phyloP scores from a whole-genome alignment of 2,113 vertebrate genomes.

The Crotalus horridus region DNA sequence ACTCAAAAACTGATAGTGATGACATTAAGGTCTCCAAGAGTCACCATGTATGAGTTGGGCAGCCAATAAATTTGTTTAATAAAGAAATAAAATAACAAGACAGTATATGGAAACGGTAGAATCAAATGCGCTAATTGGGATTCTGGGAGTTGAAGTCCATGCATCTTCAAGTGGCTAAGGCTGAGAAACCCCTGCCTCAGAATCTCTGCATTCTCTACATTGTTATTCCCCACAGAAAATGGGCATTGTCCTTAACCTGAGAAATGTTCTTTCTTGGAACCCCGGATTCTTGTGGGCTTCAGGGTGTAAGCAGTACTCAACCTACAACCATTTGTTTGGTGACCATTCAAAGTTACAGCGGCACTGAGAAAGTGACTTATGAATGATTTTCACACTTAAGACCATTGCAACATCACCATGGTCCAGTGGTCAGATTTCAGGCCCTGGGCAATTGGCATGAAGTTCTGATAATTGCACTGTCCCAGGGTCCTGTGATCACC shows the following conservation, averaged over 20 bases:
- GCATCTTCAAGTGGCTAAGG: too few species aligned
- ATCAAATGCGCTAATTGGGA: background rate
- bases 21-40: background rate
- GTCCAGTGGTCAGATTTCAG: background rate
- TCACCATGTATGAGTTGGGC: background rate
- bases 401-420: background rate
- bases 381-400: background rate
- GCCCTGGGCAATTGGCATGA: background rate
- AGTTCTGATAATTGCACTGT: background rate
- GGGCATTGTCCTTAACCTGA: background rate
- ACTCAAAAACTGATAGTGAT: background rate
- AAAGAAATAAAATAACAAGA: background rate
- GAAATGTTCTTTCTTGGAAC: background rate
- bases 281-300: background rate
- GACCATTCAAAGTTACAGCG: background rate
- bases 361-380: background rate
- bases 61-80: background rate
- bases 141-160: too few species aligned
- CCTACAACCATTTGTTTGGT: background rate
- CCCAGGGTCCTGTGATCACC: background rate
- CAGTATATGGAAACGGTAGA: background rate
- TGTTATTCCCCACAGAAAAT: too few species aligned
- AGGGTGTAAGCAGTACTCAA: background rate
- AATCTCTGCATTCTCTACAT: too few species aligned
- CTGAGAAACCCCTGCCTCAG: too few species aligned